Evolutionary conservation across 2,888 invertebrate genomes (phyloP).

Genomic region (Drosophila emarginata): DNA sequence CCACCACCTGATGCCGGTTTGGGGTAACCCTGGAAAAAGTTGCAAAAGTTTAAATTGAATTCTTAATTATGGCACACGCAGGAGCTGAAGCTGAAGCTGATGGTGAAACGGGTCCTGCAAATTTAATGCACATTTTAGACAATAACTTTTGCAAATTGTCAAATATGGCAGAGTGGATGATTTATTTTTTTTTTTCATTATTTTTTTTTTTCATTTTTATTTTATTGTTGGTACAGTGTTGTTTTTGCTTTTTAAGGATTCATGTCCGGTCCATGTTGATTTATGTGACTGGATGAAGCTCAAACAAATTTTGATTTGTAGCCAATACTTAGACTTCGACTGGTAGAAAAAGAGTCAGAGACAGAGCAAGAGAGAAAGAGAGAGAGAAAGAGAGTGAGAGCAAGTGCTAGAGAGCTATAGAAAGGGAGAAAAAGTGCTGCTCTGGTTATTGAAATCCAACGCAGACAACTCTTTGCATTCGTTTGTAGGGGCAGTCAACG

Average conservation of each 20-base stretch:
- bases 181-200: constrained; percentile 11
- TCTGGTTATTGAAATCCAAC: constrained; percentile 54
- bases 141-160: constrained; percentile 40
- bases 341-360: not conserved
- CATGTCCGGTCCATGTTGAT: constrained; percentile 42
- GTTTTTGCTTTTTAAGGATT: constrained; percentile 35
- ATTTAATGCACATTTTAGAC: constrained; percentile 40
- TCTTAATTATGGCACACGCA: constrained; percentile 42
- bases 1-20: constrained; percentile 42
- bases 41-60: constrained; percentile 44
- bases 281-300: constrained; percentile 41
- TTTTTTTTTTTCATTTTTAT: constrained; percentile 18
- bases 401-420: constrained; percentile 10
- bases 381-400: constrained; percentile 5
- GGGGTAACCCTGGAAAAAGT: constrained; percentile 19
- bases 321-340: constrained; percentile 37
- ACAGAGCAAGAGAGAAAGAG: constrained; percentile 4
- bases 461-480: constrained; percentile 34
- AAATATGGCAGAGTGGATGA: constrained; percentile 18
- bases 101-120: constrained; percentile 19
- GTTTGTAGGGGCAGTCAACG: constrained; percentile 45
- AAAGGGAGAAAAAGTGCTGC: constrained; percentile 9
- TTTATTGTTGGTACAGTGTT: not conserved
- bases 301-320: constrained; percentile 60
- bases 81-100: not conserved